A percentile compares a stretch with the other conserved stretches of the same genome.
Conservation (phyloP, 2,888 invertebrate genomes). For the Aporophyla lueneburgensis region DNA sequence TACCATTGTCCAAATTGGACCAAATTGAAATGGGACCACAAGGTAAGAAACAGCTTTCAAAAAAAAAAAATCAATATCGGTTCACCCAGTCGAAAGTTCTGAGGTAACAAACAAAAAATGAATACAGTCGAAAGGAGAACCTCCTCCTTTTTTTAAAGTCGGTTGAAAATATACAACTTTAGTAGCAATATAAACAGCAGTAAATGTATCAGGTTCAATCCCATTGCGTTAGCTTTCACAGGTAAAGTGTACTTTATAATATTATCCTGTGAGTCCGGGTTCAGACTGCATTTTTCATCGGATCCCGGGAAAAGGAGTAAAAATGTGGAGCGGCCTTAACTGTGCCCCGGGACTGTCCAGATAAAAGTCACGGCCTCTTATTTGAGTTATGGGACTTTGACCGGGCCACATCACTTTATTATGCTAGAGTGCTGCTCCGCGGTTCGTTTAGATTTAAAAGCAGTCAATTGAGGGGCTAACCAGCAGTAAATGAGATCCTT, state of each 20-base stretch:
- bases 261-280: slow-evolving; percentile 71
- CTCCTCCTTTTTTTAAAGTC: too few species aligned
- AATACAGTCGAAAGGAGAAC: too few species aligned
- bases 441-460: slow-evolving; percentile 49
- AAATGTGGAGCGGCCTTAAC: slow-evolving; percentile 77
- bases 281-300: slow-evolving; percentile 78
- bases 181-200: slow-evolving; percentile 64
- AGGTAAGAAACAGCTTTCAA: too few species aligned
- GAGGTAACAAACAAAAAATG: too few species aligned
- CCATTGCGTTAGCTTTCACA: slow-evolving; percentile 70
- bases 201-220: slow-evolving; percentile 67
- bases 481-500: slow-evolving; percentile 13
- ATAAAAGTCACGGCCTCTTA: slow-evolving; percentile 79
- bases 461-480: slow-evolving; percentile 42
- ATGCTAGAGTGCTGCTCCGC: slow-evolving; percentile 49
- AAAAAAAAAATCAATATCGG: too few species aligned
- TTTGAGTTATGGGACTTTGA: slow-evolving; percentile 80
- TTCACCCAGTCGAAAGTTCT: too few species aligned
- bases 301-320: slow-evolving; percentile 76
- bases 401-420: slow-evolving; percentile 67
- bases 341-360: slow-evolving; percentile 73
- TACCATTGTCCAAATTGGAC: too few species aligned
- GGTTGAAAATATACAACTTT: too few species aligned
- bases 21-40: too few species aligned
- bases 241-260: slow-evolving; percentile 77